phyloP scores from a whole-genome alignment of 2,113 vertebrate species.

The Onychostruthus taczanowskii region DNA sequence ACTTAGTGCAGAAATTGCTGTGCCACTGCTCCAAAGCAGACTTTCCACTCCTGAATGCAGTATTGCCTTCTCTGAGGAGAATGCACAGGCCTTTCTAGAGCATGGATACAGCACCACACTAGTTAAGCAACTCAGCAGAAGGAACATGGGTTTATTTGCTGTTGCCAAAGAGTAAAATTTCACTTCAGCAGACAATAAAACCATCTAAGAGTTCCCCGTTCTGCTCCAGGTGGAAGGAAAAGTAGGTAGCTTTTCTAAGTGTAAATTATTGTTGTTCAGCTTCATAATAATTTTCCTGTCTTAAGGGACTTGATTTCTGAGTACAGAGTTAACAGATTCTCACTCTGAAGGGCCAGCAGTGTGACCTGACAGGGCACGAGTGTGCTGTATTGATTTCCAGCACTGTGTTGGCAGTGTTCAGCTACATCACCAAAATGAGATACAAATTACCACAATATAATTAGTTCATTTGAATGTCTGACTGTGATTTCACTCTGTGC shows the following conservation, averaged over 20 bases:
- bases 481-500: not conserved
- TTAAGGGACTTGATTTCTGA: not conserved
- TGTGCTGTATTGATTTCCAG: not conserved
- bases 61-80: not conserved
- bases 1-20: not conserved
- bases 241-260: not conserved
- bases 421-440: not conserved
- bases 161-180: not conserved
- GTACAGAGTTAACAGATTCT: not conserved
- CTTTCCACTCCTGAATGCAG: not conserved
- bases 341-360: not conserved
- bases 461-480: not conserved
- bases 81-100: not conserved
- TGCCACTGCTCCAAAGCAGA: not conserved
- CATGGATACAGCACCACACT: not conserved
- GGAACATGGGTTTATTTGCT: not conserved
- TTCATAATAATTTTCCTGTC: slow-evolving; percentile 15
- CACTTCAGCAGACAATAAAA: not conserved
- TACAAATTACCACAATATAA: not conserved
- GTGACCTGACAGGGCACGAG: not conserved
- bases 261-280: not conserved
- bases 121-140: not conserved
- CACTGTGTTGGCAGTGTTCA: not conserved
- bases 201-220: not conserved
- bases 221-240: not conserved